These are phyloP conservation scores for Cervus canadensis DNA, from an alignment of 2,113 vertebrate species.

Conservation along the genomic window DNA sequence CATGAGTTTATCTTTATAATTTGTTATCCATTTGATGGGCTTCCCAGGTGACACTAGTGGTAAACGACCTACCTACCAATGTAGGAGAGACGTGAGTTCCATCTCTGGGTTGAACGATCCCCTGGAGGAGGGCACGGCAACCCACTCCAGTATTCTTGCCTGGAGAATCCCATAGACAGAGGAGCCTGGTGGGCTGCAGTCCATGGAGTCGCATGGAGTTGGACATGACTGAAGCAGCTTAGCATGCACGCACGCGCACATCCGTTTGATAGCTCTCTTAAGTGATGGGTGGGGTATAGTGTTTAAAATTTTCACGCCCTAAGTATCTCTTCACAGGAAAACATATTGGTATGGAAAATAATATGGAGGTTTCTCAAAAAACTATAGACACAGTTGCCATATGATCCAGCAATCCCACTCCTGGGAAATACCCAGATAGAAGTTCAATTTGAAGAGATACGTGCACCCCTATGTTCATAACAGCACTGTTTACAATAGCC, in stretches of 20 bases:
- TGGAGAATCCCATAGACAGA: background rate
- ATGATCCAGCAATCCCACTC: background rate
- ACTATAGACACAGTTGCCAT: background rate
- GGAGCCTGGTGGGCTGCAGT: background rate
- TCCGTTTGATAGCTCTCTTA: background rate
- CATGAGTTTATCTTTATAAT: background rate
- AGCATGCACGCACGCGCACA: rapidly evolving
- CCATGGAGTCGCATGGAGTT: background rate
- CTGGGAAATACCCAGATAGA: background rate
- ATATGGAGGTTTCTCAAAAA: background rate
- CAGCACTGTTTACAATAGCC: background rate
- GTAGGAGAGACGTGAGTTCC: rapidly evolving
- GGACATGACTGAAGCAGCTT: background rate
- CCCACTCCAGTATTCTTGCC: background rate
- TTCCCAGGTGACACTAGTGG: background rate
- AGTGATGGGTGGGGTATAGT: background rate
- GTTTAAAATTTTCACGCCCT: background rate
- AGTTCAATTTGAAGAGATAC: background rate
- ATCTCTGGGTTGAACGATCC: background rate
- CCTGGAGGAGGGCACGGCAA: background rate
- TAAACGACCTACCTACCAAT: background rate
- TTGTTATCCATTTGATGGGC: background rate
- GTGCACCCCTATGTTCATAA: background rate
- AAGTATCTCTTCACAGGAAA: background rate
- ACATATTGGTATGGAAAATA: background rate